Evolutionary conservation across 2,797 vertebrate species (phyloP).

Genomic region (Rhinella marina): DNA sequence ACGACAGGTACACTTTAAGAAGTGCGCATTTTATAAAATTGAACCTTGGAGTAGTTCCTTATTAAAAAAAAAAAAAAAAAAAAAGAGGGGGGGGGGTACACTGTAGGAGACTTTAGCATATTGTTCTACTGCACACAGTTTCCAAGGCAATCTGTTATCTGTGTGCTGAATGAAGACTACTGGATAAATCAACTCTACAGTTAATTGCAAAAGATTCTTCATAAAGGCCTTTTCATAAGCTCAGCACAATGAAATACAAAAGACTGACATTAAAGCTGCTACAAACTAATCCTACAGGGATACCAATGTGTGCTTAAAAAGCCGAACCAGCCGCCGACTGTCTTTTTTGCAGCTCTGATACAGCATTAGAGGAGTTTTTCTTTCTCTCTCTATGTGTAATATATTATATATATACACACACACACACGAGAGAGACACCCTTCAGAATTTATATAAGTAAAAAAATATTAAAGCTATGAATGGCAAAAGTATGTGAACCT

Average conservation of each 20-base stretch:
- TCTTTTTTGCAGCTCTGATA: neutral
- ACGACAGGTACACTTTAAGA: too few relatives aligned
- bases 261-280: neutral
- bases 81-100: neutral
- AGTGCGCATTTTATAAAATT: neutral
- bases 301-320: neutral
- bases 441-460: too few relatives aligned
- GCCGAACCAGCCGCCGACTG: neutral
- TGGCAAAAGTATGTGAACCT: too few relatives aligned
- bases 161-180: too few relatives aligned
- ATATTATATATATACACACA: too few relatives aligned
- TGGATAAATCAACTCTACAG: constrained; percentile 10
- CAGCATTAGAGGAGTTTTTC: neutral
- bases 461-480: too few relatives aligned
- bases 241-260: neutral
- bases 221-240: neutral
- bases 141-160: constrained; percentile 5
- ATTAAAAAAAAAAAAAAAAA: too few relatives aligned
- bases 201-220: neutral
- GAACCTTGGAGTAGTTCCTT: neutral
- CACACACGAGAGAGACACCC: too few relatives aligned
- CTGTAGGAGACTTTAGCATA: neutral
- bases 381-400: too few relatives aligned
- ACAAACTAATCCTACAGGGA: neutral
- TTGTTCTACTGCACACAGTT: neutral